phyloP scores from a whole-genome alignment of 2,888 invertebrate genomes.

The Dynastes grantii region DNA sequence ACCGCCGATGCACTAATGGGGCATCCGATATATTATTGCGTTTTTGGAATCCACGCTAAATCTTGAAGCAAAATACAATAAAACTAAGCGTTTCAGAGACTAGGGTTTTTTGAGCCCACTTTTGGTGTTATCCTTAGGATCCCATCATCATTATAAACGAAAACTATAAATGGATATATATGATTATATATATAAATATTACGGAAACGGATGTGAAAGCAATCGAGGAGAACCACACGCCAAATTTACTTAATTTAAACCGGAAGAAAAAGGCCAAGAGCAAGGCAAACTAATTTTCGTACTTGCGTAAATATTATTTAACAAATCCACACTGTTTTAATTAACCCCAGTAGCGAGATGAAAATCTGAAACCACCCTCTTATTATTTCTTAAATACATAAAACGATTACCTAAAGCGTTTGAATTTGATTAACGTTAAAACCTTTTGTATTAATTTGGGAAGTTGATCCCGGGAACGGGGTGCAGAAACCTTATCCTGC shows the following conservation, averaged over 20 bases:
- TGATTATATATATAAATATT: too few relatives aligned
- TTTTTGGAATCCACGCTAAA: too few relatives aligned
- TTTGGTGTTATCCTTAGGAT: neutral
- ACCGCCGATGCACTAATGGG: too few relatives aligned
- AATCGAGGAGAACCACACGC: neutral
- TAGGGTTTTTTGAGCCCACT: too few relatives aligned
- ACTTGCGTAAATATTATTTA: constrained; percentile 9
- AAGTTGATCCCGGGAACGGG: neutral
- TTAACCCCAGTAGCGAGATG: constrained; percentile 7
- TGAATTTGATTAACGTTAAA: constrained; percentile 18
- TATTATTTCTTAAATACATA: constrained; percentile 12
- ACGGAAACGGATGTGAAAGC: neutral
- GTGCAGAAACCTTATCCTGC: too few relatives aligned
- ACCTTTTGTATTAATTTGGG: constrained; percentile 17
- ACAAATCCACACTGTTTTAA: constrained; percentile 22
- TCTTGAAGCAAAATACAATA: too few relatives aligned
- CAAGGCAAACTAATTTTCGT: neutral
- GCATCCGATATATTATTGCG: too few relatives aligned
- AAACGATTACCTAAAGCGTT: constrained; percentile 4
- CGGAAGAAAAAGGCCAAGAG: neutral
- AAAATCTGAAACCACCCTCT: neutral
- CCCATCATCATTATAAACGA: neutral
- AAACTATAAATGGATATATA: too few relatives aligned
- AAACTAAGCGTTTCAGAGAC: too few relatives aligned
- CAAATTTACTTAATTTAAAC: neutral